Evolutionary conservation across 2,113 vertebrate genomes (phyloP).

Genomic region (Oncorhynchus clarkii): DNA sequence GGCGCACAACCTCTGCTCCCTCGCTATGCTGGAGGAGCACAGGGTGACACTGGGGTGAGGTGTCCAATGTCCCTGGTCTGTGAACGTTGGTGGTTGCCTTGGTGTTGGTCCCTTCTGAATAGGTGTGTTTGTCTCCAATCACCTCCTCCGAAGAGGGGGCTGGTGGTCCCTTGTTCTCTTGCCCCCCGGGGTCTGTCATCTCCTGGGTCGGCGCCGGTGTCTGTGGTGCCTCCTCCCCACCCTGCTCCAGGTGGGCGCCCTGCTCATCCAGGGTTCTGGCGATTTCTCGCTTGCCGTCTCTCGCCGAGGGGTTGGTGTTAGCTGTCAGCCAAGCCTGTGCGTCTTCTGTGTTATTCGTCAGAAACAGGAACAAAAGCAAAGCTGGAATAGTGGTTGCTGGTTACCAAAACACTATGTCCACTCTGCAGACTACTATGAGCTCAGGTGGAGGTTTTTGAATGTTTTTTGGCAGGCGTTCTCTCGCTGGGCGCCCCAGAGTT

Average conservation of each 20-base stretch:
- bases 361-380: neutral
- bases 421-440: too few relatives aligned
- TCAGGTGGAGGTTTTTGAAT: too few relatives aligned
- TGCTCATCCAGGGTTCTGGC: constrained; percentile 68
- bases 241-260: constrained; percentile 45
- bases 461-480: too few relatives aligned
- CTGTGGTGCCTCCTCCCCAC: constrained; percentile 51
- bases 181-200: constrained; percentile 69
- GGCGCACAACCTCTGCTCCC: neutral
- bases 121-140: constrained; percentile 26
- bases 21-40: neutral
- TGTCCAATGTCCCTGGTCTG: constrained; percentile 25
- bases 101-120: constrained; percentile 57
- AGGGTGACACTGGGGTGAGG: constrained; percentile 33
- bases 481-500: too few relatives aligned
- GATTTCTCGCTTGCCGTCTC: constrained; percentile 24
- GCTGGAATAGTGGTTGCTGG: neutral
- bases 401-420: neutral
- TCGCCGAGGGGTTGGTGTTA: neutral
- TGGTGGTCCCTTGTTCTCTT: constrained; percentile 36
- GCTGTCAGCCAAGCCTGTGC: neutral
- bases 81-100: constrained; percentile 34
- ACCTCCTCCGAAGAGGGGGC: constrained; percentile 24
- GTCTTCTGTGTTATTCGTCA: neutral
- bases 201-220: constrained; percentile 48